These are phyloP conservation scores for Stigmatopora nigra DNA, from an alignment of 2,113 vertebrate genomes.

Conservation along the genomic window DNA sequence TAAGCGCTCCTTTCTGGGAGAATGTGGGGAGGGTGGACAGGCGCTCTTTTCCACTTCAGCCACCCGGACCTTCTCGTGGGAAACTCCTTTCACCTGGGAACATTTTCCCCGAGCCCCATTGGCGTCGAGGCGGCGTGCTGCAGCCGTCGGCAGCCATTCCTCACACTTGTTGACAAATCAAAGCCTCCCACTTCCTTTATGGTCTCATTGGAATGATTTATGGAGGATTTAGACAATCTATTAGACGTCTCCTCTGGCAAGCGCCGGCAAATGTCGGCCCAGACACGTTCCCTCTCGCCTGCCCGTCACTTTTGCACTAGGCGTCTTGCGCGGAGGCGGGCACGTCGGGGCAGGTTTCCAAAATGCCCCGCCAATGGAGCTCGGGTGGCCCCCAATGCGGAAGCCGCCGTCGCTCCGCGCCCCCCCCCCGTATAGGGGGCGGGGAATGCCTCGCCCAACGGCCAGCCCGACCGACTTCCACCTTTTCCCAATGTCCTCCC, in stretches of 20 bases:
- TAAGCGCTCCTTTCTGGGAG: background rate
- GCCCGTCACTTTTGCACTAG: slow-evolving; percentile 10
- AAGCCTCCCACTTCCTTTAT: background rate
- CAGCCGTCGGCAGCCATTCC: slow-evolving; percentile 26
- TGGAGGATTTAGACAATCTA: background rate
- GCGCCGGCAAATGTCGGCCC: background rate
- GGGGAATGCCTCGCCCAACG: slow-evolving; percentile 23
- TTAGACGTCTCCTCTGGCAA: background rate
- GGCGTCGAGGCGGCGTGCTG: slow-evolving; percentile 19
- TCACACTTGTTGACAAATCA: background rate
- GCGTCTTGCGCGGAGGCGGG: slow-evolving; percentile 26
- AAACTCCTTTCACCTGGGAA: background rate
- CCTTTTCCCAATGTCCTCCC: slow-evolving; percentile 5
- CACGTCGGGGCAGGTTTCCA: slow-evolving; percentile 25
- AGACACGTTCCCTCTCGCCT: slow-evolving; percentile 21
- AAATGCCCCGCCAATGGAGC: background rate
- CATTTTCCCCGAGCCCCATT: background rate
- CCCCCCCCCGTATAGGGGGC: slow-evolving; percentile 18
- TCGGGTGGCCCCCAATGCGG: too few relatives aligned
- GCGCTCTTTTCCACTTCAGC: background rate
- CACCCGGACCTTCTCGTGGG: background rate
- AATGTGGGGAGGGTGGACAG: background rate
- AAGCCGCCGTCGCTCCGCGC: too few relatives aligned
- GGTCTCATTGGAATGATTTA: background rate
- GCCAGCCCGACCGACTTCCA: slow-evolving; percentile 4